A percentile compares a stretch with the other conserved stretches of the same genome.
Evolutionary conservation across 2,888 invertebrate species (phyloP).

Genomic region (Dynastes grantii): DNA sequence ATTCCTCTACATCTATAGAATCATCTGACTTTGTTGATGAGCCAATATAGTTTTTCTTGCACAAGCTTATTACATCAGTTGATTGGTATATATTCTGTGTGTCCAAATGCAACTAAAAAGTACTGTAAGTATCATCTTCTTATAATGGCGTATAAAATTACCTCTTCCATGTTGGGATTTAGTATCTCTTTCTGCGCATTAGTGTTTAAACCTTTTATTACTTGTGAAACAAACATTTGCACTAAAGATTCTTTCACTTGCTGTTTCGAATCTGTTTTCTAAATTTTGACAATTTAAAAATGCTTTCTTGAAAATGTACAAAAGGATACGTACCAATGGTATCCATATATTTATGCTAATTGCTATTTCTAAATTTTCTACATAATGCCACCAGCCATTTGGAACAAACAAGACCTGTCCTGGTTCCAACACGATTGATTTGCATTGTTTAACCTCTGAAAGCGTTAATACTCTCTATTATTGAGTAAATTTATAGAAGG

Average conservation of each 20-base stretch:
- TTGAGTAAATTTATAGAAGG: no score
- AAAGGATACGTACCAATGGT: conserved; percentile 75
- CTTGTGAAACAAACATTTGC: conserved; percentile 77
- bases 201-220: conserved; percentile 74
- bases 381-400: conserved; percentile 97
- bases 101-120: conserved; percentile 23
- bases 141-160: not conserved
- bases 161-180: conserved; percentile 79
- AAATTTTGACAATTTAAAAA: conserved; percentile 51
- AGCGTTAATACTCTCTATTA: conserved; percentile 37
- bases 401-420: conserved; percentile 94
- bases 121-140: not conserved
- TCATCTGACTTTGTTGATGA: not conserved
- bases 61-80: conserved; percentile 55
- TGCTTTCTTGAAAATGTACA: not conserved
- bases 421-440: conserved; percentile 80
- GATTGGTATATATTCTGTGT: conserved; percentile 33
- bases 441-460: conserved; percentile 62
- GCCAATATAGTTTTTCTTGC: conserved; percentile 51
- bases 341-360: conserved; percentile 82
- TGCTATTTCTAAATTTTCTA: conserved; percentile 85
- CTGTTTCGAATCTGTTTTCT: conserved; percentile 72
- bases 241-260: conserved; percentile 78
- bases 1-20: conserved; percentile 14
- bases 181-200: conserved; percentile 73